Evolutionary conservation across 2,113 vertebrate genomes (phyloP).

Genomic region (Actenoides hombroni): DNA sequence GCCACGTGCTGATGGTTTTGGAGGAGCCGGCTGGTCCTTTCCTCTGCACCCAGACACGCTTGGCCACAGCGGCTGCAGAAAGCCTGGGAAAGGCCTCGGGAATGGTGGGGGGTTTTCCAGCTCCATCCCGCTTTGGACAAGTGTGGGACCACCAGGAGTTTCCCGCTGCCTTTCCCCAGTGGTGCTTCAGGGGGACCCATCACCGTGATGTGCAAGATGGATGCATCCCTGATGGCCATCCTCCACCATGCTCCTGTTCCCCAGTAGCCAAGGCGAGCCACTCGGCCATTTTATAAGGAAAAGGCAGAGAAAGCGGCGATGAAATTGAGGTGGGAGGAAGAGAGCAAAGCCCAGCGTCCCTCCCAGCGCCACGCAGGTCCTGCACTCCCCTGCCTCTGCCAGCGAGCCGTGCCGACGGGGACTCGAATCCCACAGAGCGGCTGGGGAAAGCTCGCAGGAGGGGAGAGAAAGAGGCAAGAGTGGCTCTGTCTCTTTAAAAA

Average conservation of each 20-base stretch:
- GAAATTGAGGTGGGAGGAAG: neutral
- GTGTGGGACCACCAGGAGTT: neutral
- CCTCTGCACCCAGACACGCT: neutral
- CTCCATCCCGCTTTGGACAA: neutral
- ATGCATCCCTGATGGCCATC: neutral
- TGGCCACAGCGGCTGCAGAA: accelerated
- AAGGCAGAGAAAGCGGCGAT: neutral
- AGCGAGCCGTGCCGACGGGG: neutral
- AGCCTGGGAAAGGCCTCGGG: neutral
- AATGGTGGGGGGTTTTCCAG: neutral
- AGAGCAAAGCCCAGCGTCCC: neutral
- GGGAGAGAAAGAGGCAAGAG: neutral
- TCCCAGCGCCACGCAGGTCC: neutral
- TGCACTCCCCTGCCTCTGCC: neutral
- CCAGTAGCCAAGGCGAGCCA: neutral
- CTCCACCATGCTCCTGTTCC: neutral
- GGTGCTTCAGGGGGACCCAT: accelerated
- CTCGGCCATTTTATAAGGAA: neutral
- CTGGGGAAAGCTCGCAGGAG: neutral
- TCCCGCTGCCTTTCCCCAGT: neutral
- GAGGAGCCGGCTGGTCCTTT: neutral
- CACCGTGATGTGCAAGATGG: neutral
- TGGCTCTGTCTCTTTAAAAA: slow-evolving; percentile 65
- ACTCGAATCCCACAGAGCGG: neutral
- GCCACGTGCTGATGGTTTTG: neutral